Evolutionary conservation across 2,797 vertebrate genomes (phyloP), one percentile per base, ranked within the genome.

Genomic region (Denticeps clupeoides): DNA sequence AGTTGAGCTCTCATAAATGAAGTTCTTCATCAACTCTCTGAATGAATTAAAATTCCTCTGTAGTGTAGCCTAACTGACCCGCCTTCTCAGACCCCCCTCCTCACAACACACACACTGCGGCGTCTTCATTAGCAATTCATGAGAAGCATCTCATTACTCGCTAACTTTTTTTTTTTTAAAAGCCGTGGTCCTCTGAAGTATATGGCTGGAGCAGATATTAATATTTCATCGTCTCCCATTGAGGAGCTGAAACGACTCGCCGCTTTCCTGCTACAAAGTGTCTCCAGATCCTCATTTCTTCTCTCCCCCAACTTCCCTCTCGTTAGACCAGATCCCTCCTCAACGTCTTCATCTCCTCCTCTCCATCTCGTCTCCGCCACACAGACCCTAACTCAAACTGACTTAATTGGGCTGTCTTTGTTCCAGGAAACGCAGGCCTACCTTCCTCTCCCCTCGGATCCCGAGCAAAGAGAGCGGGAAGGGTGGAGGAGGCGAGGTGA

Each of bases 321-420:
- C 62, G 55, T 56, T 64, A 55, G 64, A 65, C 70, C 70, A 66
- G 69, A 42, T 65, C 67, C 53, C 62, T 13, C 21, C 59, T 7
- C 27, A 35, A 37, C 32, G 44, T 60, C 51, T 59, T 49, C 50
- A n/a, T n/a, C 58, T 8, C 13, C 41, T 26, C 38, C 45, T 51
- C 59, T 58, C 55, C 62, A 47, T 62, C 58, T 42, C 59, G 64
- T 64, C 62, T 71, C 71, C 70, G 64, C 72, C 60, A 69, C 68
- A 67, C 67, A 78, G 73, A 80, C 73, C 74, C 72, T 81, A 82
- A 82, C 81, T 83, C 77, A 83, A 75, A 75, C 75, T 79, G 80
- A 83, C 77, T 81, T 83, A 82, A 83, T 82, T 83, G 80, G 80
- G 81, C 75, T 81, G 76, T 79, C 74, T 83, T 81, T 81, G 79